Percentiles rank a stretch among this genome's conserved stretches.
Conservation (phyloP, 1,140 invertebrate genomes). For the Druon quercuslanigerum region DNA sequence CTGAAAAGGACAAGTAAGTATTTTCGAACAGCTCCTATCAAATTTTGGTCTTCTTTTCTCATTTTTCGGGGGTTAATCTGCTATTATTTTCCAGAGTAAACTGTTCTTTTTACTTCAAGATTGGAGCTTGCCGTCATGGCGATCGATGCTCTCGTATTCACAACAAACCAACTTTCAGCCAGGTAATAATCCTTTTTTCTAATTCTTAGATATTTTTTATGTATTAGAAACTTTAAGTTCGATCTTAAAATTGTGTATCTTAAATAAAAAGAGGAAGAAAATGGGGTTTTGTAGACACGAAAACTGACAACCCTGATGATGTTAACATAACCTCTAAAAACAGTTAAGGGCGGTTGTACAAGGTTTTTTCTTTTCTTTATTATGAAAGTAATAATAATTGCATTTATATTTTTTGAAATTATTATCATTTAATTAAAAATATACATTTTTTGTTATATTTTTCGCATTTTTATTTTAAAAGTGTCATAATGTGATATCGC, state of each 20-base stretch:
- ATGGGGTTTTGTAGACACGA: no score
- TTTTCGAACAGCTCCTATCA: not conserved
- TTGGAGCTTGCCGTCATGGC: constrained; percentile 98
- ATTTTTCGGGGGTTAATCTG: constrained; percentile 32
- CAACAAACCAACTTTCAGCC: constrained; percentile 99
- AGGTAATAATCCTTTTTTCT: constrained; percentile 74
- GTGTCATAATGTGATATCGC: no score
- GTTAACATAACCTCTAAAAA: not conserved
- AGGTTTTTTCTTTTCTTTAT: no score
- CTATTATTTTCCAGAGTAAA: constrained; percentile 90
- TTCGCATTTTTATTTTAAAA: no score
- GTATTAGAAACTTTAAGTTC: not conserved
- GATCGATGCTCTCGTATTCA: constrained; percentile 98
- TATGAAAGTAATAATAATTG: no score
- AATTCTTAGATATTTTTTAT: not conserved
- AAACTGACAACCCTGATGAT: not conserved
- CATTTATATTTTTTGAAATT: no score
- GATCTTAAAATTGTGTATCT: no score
- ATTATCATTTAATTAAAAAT: no score
- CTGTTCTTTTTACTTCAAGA: constrained; percentile 99
- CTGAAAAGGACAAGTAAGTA: constrained; percentile 98
- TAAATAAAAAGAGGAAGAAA: no score
- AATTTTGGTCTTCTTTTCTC: constrained; percentile 36
- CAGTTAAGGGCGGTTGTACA: not conserved
- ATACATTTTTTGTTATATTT: no score